Percentiles rank a stretch among this genome's conserved stretches.
Conservation (phyloP, 2,888 invertebrate genomes). For the Drosophila helvetica region DNA sequence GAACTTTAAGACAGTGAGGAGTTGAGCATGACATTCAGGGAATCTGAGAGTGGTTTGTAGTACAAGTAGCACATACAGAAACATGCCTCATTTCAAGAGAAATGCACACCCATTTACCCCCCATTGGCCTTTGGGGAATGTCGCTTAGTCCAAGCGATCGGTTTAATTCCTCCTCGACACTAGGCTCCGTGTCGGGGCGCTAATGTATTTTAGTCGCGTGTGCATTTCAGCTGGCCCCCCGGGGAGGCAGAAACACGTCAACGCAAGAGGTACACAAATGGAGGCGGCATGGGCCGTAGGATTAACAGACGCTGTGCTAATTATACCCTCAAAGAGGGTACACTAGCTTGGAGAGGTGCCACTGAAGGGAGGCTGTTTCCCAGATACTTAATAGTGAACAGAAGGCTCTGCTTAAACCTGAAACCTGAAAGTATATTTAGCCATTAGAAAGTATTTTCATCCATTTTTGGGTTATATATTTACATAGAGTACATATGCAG, state of each 20-base stretch:
- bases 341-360: neutral
- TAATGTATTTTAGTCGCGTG: conserved; percentile 62
- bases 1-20: neutral
- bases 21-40: neutral
- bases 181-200: conserved; percentile 23
- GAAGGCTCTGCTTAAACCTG: too few species aligned
- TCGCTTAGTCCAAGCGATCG: conserved; percentile 51
- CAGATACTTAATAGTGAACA: neutral
- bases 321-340: conserved; percentile 8
- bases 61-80: too few species aligned
- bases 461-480: neutral
- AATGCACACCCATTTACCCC: neutral
- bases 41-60: neutral
- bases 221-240: conserved; percentile 9
- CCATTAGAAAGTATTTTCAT: neutral
- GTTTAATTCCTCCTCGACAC: conserved; percentile 42
- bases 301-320: conserved; percentile 22
- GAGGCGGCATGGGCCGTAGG: neutral
- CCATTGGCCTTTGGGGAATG: conserved; percentile 18
- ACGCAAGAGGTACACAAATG: conserved; percentile 8
- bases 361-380: neutral
- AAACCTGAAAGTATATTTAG: neutral
- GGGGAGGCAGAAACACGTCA: conserved; percentile 17
- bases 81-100: neutral
- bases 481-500: neutral